A percentile compares a stretch with the other conserved stretches of the same genome.
Conservation (phyloP, 2,888 invertebrate genomes). For the Elegia similella region DNA sequence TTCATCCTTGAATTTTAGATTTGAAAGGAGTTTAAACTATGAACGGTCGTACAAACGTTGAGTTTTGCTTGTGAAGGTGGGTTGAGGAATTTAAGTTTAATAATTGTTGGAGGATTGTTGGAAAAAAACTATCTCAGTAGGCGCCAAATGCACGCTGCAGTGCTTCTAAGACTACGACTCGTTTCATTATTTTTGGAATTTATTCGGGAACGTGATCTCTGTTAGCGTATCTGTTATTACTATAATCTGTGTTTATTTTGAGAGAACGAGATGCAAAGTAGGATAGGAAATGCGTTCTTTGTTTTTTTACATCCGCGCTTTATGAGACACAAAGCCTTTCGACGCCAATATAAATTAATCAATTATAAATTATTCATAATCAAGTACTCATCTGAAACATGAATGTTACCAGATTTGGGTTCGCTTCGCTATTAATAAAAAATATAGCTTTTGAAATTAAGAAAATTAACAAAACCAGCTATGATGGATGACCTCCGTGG, state of each 20-base stretch:
- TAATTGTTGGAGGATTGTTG: slow-evolving; percentile 46
- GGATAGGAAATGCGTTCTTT: too few species aligned
- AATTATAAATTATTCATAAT: too few species aligned
- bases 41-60: slow-evolving; percentile 29
- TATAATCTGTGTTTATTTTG: neutral
- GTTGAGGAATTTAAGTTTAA: slow-evolving; percentile 67
- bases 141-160: slow-evolving; percentile 76
- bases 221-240: neutral
- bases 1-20: slow-evolving; percentile 49
- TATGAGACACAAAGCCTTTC: too few species aligned
- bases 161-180: slow-evolving; percentile 43
- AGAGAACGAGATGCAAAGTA: neutral
- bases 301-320: too few species aligned
- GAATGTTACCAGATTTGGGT: too few species aligned
- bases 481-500: too few species aligned
- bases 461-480: too few species aligned
- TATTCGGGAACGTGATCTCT: slow-evolving; percentile 36
- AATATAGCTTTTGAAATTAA: too few species aligned
- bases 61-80: slow-evolving; percentile 31
- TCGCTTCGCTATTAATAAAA: too few species aligned
- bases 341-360: too few species aligned
- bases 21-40: slow-evolving; percentile 36
- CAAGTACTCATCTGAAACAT: too few species aligned
- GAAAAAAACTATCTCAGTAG: slow-evolving; percentile 65
- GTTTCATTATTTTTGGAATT: slow-evolving; percentile 49